phyloP scores from a whole-genome alignment of 2,113 vertebrate species.

The Xiphophorus maculatus region DNA sequence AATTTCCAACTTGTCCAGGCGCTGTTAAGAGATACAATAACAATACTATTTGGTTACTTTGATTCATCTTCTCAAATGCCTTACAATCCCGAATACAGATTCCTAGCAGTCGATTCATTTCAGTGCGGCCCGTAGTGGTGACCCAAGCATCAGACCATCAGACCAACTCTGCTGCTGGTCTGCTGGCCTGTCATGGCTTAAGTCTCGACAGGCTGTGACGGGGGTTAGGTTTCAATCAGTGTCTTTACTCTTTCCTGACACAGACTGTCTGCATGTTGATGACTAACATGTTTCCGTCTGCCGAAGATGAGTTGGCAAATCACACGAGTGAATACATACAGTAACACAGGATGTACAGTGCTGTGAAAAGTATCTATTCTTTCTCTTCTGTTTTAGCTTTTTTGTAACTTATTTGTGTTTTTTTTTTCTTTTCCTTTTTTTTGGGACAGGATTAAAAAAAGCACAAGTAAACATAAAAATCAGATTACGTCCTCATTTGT shows the following conservation, averaged over 20 bases:
- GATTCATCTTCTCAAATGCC: neutral
- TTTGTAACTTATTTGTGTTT: neutral
- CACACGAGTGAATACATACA: neutral
- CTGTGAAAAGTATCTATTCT: neutral
- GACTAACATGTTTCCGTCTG: conserved; percentile 4
- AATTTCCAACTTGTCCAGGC: neutral
- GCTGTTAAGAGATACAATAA: neutral
- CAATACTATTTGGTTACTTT: neutral
- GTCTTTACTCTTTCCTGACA: neutral
- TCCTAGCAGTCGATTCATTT: neutral
- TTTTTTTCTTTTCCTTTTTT: neutral
- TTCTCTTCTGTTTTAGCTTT: neutral
- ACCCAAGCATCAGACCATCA: neutral
- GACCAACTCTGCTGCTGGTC: neutral
- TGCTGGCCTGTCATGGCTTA: neutral
- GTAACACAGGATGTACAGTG: neutral
- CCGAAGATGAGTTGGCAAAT: conserved; percentile 19
- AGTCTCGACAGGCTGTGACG: neutral
- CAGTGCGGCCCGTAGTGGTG: neutral
- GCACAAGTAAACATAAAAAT: too few relatives aligned
- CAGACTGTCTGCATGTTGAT: neutral
- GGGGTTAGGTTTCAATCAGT: neutral
- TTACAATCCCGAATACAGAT: neutral
- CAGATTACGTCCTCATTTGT: too few relatives aligned
- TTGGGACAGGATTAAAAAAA: too few relatives aligned